Conservation (phyloP, 1,140 invertebrate species). For the Schlechtendalia chinensis region DNA sequence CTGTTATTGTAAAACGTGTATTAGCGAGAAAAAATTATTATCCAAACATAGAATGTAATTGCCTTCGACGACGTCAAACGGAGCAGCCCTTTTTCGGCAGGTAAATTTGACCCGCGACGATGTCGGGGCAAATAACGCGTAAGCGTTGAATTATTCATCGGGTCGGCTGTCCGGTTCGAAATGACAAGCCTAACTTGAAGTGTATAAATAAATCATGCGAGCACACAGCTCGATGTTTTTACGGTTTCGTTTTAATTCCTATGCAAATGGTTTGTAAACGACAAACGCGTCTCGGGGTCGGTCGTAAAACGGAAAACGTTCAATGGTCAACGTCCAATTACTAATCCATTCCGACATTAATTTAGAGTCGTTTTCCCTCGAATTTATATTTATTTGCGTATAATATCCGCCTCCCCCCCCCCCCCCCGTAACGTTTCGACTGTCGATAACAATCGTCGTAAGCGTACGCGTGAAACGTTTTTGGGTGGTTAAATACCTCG, state of each 20-base stretch:
- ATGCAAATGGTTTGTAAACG: conserved; percentile 9
- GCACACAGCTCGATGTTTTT: background rate
- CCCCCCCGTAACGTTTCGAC: no score
- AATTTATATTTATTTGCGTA: no score
- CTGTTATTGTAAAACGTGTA: background rate
- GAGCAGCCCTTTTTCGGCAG: background rate
- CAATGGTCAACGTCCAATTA: background rate
- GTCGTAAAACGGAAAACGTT: conserved; percentile 2
- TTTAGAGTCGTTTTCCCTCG: no score
- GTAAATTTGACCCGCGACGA: background rate
- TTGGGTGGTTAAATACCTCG: no score
- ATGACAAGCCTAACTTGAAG: background rate
- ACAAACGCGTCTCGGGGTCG: background rate
- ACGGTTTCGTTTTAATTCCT: conserved; percentile 16
- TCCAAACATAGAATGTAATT: background rate
- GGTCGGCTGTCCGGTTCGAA: background rate
- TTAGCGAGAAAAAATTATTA: no score
- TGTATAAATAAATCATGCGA: conserved; percentile 22
- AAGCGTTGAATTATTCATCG: conserved; percentile 16
- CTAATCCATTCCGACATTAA: no score
- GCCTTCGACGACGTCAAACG: background rate
- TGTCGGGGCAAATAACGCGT: background rate
- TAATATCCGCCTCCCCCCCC: no score
- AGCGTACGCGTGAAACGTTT: no score
- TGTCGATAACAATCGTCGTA: no score